Evolutionary conservation across 1,140 invertebrate species (phyloP).

Genomic region (Cotesia vestalis): DNA sequence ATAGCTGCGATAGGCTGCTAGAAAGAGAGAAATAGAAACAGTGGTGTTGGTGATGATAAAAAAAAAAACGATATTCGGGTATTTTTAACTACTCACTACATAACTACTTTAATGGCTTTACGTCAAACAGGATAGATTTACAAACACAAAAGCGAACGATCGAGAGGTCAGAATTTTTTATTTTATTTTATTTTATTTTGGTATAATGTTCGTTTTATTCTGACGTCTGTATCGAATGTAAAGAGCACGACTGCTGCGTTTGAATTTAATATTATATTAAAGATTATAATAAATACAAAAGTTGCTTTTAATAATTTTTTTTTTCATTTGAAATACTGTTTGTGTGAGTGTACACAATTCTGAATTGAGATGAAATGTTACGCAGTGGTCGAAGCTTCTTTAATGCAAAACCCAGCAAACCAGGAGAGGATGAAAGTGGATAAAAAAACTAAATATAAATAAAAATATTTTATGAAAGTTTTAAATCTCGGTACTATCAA

Average conservation of each 20-base stretch:
- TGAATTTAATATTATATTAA: constrained; percentile 4
- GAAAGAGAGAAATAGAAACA: constrained; percentile 67
- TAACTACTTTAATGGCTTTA: constrained; percentile 60
- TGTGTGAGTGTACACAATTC: constrained; percentile 32
- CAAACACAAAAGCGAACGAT: constrained; percentile 65
- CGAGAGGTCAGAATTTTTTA: constrained; percentile 34
- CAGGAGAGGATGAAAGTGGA: constrained; percentile 38
- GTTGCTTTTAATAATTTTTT: constrained; percentile 43
- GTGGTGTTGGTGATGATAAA: constrained; percentile 66
- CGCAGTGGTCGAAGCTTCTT: constrained; percentile 64
- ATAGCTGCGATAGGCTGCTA: constrained; percentile 67
- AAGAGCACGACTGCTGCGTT: constrained; percentile 57
- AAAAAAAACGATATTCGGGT: constrained; percentile 57
- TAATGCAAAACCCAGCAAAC: constrained; percentile 59
- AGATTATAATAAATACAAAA: not conserved
- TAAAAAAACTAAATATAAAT: constrained; percentile 56
- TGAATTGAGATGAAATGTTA: constrained; percentile 63
- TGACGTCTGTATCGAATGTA: constrained; percentile 36
- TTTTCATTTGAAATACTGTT: constrained; percentile 10
- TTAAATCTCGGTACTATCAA: constrained; percentile 15
- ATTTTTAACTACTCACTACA: constrained; percentile 60
- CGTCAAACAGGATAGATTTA: constrained; percentile 61
- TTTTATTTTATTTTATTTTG: constrained; percentile 2
- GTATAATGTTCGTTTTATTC: constrained; percentile 28
- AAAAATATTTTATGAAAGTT: constrained; percentile 43